These are phyloP conservation scores for Neodiprion lecontei DNA, from an alignment of 1,140 invertebrate species.

Conservation along the genomic window DNA sequence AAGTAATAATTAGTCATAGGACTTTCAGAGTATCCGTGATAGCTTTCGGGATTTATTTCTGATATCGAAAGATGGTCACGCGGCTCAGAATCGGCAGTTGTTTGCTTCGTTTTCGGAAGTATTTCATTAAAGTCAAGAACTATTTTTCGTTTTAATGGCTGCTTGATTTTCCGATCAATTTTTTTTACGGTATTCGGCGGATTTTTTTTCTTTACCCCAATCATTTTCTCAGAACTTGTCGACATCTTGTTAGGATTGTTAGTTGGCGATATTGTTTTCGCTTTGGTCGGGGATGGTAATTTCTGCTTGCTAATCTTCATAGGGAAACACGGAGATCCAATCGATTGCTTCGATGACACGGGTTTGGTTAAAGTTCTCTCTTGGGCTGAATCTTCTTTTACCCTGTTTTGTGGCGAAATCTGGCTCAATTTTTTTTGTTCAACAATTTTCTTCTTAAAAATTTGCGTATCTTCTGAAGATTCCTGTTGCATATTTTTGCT, in stretches of 20 bases:
- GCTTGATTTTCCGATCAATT: constrained; percentile 19
- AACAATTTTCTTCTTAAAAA: background rate
- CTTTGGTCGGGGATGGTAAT: constrained; percentile 38
- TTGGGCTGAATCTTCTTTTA: background rate
- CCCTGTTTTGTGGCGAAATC: background rate
- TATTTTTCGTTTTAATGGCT: constrained; percentile 37
- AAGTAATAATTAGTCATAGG: constrained; percentile 47
- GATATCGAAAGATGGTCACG: constrained; percentile 19
- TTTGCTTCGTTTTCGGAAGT: constrained; percentile 34
- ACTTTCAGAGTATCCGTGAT: constrained; percentile 13
- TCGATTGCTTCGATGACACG: background rate
- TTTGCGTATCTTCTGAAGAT: background rate
- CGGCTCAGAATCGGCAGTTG: constrained; percentile 21
- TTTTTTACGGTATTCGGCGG: background rate
- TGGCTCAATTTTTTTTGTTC: background rate
- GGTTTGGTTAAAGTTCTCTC: background rate
- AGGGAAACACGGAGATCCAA: background rate
- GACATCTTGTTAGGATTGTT: constrained; percentile 20
- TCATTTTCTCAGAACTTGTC: constrained; percentile 8
- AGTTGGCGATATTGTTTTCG: constrained; percentile 25
- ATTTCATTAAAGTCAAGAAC: constrained; percentile 48
- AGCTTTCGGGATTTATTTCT: constrained; percentile 16
- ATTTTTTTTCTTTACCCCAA: background rate
- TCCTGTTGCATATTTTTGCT: background rate
- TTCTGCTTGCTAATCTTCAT: constrained; percentile 21